phyloP scores from a whole-genome alignment of 2,113 vertebrate species.

The Dendrocopos noguchii region DNA sequence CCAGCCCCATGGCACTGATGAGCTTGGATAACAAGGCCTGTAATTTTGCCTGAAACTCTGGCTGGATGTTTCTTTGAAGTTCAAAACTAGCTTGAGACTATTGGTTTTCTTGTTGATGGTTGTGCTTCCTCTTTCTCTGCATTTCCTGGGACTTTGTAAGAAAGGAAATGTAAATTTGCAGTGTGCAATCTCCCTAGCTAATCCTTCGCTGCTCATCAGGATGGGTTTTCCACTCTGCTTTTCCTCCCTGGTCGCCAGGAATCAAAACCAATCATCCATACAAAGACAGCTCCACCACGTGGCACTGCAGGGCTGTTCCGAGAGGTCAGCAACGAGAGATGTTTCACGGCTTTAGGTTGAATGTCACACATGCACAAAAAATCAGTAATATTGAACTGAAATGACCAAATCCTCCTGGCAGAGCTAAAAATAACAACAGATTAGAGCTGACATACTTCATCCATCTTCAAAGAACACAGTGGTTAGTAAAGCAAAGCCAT shows the following conservation, averaged over 20 bases:
- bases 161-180: conserved; percentile 1
- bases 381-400: not conserved
- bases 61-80: not conserved
- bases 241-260: not conserved
- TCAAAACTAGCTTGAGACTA: not conserved
- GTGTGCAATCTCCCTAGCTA: not conserved
- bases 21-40: not conserved
- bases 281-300: not conserved
- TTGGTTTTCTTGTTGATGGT: not conserved
- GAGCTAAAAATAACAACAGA: not conserved
- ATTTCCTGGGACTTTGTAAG: not conserved
- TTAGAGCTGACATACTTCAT: not conserved
- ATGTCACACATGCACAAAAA: not conserved
- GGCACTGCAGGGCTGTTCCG: not conserved
- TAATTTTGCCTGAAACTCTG: not conserved
- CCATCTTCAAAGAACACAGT: not conserved
- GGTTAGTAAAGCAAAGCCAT: not conserved
- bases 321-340: not conserved
- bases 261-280: not conserved
- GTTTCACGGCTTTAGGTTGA: not conserved
- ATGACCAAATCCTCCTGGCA: not conserved
- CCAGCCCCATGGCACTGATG: not conserved
- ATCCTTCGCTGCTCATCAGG: not conserved
- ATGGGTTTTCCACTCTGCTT: not conserved
- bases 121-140: not conserved